Percentiles rank a stretch among this genome's conserved stretches.
These are phyloP conservation scores for Drosophila bocki DNA, from an alignment of 1,140 invertebrate genomes.

Conservation along the genomic window DNA sequence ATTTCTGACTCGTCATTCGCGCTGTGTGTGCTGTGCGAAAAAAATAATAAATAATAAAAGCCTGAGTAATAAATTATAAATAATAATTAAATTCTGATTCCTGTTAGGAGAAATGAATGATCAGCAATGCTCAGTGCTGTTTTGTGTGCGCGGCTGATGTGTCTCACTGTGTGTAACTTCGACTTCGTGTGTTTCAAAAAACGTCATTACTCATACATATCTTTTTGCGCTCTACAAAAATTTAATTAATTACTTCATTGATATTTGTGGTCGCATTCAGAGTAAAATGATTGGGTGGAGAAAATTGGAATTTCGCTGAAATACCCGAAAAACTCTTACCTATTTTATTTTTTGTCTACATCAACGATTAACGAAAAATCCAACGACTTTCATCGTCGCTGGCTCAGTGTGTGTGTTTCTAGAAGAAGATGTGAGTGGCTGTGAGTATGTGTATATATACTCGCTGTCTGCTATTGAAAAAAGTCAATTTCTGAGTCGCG, in stretches of 20 bases:
- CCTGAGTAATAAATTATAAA: conserved; percentile 77
- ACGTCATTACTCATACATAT: conserved; percentile 78
- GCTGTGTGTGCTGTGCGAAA: conserved; percentile 72
- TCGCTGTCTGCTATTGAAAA: conserved; percentile 71
- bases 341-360: conserved; percentile 81
- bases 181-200: conserved; percentile 33
- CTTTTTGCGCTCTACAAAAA: conserved; percentile 25
- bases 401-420: conserved; percentile 49
- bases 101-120: conserved; percentile 20
- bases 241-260: not conserved
- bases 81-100: conserved; percentile 43
- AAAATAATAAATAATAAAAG: conserved; percentile 54
- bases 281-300: not conserved
- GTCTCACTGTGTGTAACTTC: conserved; percentile 15
- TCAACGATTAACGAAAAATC: conserved; percentile 83
- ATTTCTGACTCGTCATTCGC: conserved; percentile 82
- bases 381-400: conserved; percentile 81
- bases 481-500: conserved; percentile 69
- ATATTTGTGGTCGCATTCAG: not conserved
- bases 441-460: conserved; percentile 55
- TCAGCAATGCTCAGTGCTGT: conserved; percentile 29
- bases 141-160: conserved; percentile 30
- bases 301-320: conserved; percentile 41
- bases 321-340: conserved; percentile 63
- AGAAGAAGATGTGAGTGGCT: conserved; percentile 49